Evolutionary conservation across 2,113 vertebrate species (phyloP), one percentile per base, ranked within the genome.

Genomic region (Dipodomys ordii): DNA sequence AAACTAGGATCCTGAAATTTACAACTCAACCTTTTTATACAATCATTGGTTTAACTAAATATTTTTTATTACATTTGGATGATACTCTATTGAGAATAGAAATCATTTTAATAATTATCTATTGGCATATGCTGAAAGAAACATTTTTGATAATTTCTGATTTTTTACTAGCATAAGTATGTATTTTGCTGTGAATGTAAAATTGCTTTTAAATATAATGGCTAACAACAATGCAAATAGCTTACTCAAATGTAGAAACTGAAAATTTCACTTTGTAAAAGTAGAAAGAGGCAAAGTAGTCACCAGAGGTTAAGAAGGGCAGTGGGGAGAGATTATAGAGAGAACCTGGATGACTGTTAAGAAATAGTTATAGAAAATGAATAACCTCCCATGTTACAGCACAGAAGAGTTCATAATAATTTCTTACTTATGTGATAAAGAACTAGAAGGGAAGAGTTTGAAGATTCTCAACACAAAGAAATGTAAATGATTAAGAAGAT

Each of bases 91-190:
- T 39, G 22, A 1, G 2, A 82, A 32, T 76, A 35, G 3, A 49
- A 18, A 7, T 76, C 22, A 90, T 83, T 85, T 82, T 49, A 78
- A 15, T 67, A 53, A 76, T 76, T 68, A 57, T 23, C 11, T 92
- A 32, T 46, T 44, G 8, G 5, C 3, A 79, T 82, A 16, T 65
- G 7, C 27, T 84, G 0, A 84, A 90, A 19, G 60, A 65, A 13
- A 80, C 35, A 72, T 6, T 81, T 85, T 65, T 71, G 7, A 82
- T 64, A 62, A 78, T 88, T 88, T 91, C 15, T 83, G 27, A 83
- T 80, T 84, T 91, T 88, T 86, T 22, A 88, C 6, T 28, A 65
- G 62, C 57, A 81, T 83, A 82, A 64, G 53, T 15, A 1, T 27
- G 32, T 87, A 39, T 65, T 82, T 82, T 73, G 3, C 20, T 88